Conservation (phyloP, 1,140 invertebrate genomes). For the Danaus plexippus region DNA sequence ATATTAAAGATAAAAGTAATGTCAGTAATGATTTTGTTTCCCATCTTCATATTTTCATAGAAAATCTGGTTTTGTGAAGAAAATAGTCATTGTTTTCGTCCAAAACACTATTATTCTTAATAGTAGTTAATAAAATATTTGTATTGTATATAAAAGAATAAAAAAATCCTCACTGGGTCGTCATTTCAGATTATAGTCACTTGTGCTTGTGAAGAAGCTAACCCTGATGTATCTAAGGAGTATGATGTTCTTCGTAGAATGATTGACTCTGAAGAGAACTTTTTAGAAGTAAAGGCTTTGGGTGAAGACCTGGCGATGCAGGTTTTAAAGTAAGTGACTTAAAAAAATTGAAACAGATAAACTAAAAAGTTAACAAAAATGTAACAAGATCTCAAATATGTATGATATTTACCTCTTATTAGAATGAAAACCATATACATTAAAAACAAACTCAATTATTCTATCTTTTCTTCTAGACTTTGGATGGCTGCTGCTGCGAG, state of each 20-base stretch:
- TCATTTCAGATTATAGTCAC: conserved; percentile 86
- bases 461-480: conserved; percentile 72
- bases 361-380: background rate
- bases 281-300: conserved; percentile 92
- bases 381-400: background rate
- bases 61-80: no score
- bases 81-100: no score
- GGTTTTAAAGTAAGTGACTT: conserved; percentile 82
- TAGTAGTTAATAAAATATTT: no score
- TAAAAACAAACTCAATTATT: background rate
- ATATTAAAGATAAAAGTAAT: no score
- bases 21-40: no score
- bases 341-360: background rate
- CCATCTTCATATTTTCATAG: no score
- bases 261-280: conserved; percentile 92
- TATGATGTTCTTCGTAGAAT: conserved; percentile 90
- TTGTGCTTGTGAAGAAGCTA: conserved; percentile 88
- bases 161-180: no score
- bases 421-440: background rate
- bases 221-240: conserved; percentile 88
- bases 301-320: conserved; percentile 94
- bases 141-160: no score
- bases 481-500: conserved; percentile 95
- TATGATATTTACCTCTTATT: background rate
- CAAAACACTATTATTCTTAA: no score